phyloP scores from a whole-genome alignment of 1,140 invertebrate species.

The Aphis craccivora region DNA sequence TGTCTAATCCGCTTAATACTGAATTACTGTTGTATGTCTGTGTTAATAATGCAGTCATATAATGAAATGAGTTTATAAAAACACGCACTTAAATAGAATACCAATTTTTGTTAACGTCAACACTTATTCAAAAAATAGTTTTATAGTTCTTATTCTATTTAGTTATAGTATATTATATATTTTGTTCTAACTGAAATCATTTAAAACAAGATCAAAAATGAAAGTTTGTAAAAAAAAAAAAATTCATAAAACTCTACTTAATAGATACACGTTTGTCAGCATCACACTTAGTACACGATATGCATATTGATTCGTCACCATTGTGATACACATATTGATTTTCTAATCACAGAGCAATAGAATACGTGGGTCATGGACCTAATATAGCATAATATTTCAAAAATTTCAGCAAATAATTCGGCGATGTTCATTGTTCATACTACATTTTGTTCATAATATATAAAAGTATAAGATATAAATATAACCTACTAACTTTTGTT shows the following conservation, averaged over 20 bases:
- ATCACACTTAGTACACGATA: background rate
- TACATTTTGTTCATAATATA: background rate
- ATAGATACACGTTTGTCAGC: no score
- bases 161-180: no score
- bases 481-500: background rate
- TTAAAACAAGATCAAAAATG: background rate
- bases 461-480: background rate
- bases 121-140: background rate
- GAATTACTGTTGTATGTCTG: background rate
- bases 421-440: no score
- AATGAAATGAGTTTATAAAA: background rate
- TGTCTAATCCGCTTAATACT: slow-evolving; percentile 38
- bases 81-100: slow-evolving; percentile 10
- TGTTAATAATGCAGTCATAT: background rate
- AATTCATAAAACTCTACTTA: background rate
- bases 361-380: background rate
- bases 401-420: background rate
- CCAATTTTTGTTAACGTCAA: background rate
- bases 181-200: background rate
- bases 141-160: background rate
- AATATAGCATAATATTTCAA: background rate
- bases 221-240: background rate
- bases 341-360: background rate
- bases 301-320: background rate
- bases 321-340: background rate